Evolutionary conservation across 2,113 vertebrate genomes (phyloP).

Genomic region (Rhagologus leucostigma): DNA sequence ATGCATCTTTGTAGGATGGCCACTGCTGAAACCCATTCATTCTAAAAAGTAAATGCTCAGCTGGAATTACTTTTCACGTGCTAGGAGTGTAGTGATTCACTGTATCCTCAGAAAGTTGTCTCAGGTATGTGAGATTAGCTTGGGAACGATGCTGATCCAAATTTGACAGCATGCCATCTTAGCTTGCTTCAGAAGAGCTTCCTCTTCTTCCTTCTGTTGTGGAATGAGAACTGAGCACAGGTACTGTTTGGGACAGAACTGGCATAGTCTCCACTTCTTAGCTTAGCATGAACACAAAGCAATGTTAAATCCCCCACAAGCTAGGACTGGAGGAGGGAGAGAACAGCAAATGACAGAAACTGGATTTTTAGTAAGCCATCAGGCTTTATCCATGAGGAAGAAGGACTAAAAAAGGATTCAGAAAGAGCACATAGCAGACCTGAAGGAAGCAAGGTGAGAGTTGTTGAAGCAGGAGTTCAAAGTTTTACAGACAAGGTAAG

Average conservation of each 20-base stretch:
- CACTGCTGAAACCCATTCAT: not conserved
- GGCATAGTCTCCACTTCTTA: not conserved
- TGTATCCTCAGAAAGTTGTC: not conserved
- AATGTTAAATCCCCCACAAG: not conserved
- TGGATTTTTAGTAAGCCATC: not conserved
- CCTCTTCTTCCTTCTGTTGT: not conserved
- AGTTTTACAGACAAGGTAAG: not conserved
- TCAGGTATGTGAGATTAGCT: not conserved
- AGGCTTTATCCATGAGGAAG: not conserved
- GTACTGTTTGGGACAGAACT: not conserved
- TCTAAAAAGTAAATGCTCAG: not conserved
- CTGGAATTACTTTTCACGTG: not conserved
- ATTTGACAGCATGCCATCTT: not conserved
- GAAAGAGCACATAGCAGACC: not conserved
- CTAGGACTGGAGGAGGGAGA: not conserved
- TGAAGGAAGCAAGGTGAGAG: not conserved
- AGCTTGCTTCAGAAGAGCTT: not conserved
- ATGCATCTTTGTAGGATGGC: not conserved
- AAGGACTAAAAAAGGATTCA: not conserved
- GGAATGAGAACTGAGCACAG: not conserved
- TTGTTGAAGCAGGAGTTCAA: not conserved
- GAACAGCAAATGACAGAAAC: not conserved
- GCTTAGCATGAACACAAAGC: not conserved
- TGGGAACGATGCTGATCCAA: fast-evolving
- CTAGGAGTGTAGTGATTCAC: not conserved